Percentiles rank a stretch among this genome's conserved stretches.
Evolutionary conservation across 2,797 vertebrate species (phyloP).

Genomic region (Botia kubotai): DNA sequence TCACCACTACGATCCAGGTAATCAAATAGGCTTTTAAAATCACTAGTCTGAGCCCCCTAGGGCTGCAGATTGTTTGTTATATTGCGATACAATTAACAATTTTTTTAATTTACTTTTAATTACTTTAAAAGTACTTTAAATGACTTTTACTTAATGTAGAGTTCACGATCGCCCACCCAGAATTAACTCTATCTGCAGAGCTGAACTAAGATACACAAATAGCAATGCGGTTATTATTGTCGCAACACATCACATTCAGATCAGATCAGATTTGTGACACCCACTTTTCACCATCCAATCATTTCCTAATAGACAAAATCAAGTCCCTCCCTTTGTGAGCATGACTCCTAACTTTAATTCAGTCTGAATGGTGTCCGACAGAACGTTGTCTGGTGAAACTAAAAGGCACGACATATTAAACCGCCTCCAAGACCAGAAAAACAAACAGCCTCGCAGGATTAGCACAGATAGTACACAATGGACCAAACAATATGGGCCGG

Average conservation of each 20-base stretch:
- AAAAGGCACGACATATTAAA: slow-evolving; percentile 37
- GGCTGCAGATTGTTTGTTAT: neutral
- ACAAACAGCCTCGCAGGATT: slow-evolving; percentile 52
- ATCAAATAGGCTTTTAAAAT: neutral
- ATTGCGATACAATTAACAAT: neutral
- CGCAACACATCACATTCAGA: neutral
- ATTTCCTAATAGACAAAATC: neutral
- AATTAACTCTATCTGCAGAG: too few species aligned
- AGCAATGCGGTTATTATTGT: too few species aligned
- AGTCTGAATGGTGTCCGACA: slow-evolving; percentile 12
- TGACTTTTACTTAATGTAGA: too few species aligned
- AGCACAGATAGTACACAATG: slow-evolving; percentile 52
- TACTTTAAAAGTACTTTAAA: too few species aligned
- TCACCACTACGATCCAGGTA: neutral
- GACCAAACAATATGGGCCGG: slow-evolving; percentile 42
- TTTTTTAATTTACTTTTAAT: too few species aligned
- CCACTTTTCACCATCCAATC: neutral
- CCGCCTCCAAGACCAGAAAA: slow-evolving; percentile 39
- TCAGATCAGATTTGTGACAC: neutral
- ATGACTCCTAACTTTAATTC: neutral
- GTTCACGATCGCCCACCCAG: too few species aligned
- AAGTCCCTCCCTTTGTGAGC: neutral
- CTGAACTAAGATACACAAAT: too few species aligned
- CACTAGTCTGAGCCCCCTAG: neutral
- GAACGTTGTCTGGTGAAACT: slow-evolving; percentile 28